phyloP scores from a whole-genome alignment of 2,113 vertebrate species.

The Trochalopteron elliotii region DNA sequence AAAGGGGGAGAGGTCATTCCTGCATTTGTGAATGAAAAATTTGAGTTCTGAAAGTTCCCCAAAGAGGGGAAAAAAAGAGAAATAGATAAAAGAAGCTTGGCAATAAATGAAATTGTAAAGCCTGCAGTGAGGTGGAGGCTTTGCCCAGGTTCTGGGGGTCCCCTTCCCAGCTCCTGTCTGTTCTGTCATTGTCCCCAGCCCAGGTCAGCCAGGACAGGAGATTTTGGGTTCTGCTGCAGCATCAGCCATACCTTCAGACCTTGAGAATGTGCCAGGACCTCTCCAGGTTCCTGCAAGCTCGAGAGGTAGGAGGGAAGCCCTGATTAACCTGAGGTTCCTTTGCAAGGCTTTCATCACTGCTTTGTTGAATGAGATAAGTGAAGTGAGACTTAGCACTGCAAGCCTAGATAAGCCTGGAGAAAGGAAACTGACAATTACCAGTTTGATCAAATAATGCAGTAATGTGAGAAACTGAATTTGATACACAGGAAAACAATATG shows the following conservation, averaged over 20 bases:
- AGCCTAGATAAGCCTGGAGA: conserved; percentile 6
- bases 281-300: not conserved
- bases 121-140: not conserved
- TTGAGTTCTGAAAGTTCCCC: not conserved
- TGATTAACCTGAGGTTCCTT: not conserved
- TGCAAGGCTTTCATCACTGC: not conserved
- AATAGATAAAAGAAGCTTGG: not conserved
- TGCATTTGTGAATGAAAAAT: not conserved
- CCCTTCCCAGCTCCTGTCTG: not conserved
- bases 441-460: conserved; percentile 15
- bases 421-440: conserved; percentile 17
- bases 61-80: not conserved
- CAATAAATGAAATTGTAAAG: not conserved
- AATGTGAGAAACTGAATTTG: conserved; percentile 15
- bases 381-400: not conserved
- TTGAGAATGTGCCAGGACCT: not conserved
- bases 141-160: not conserved
- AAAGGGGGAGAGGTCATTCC: not conserved
- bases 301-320: not conserved
- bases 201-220: not conserved
- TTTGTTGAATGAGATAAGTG: not conserved
- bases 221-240: not conserved
- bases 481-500: not conserved
- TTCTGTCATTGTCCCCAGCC: not conserved
- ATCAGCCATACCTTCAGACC: not conserved